phyloP scores from a whole-genome alignment of 2,113 vertebrate genomes.

The Ploceus nigricollis region DNA sequence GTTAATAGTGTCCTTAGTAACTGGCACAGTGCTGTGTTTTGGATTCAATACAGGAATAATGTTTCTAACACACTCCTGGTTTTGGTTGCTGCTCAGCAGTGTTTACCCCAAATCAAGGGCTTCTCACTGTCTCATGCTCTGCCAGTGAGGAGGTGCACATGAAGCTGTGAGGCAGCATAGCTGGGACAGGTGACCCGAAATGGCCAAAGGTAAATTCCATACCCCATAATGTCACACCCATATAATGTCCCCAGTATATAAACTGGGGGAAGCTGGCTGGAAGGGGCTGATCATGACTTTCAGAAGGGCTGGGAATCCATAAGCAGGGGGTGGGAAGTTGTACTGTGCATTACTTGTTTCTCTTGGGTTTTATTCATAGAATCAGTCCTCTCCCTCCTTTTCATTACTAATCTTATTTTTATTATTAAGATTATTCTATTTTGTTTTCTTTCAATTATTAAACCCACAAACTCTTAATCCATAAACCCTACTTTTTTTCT shows the following conservation, averaged over 20 bases:
- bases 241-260: too few relatives aligned
- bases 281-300: not conserved
- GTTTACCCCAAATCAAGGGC: not conserved
- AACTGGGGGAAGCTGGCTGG: not conserved
- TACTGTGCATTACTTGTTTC: not conserved
- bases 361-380: not conserved
- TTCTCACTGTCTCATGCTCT: not conserved
- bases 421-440: not conserved
- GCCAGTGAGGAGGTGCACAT: not conserved
- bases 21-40: not conserved
- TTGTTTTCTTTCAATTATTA: not conserved
- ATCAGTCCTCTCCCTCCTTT: not conserved
- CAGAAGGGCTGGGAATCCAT: not conserved
- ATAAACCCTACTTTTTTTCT: not conserved
- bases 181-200: not conserved
- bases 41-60: not conserved
- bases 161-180: rapidly evolving
- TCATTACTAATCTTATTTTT: not conserved
- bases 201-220: not conserved
- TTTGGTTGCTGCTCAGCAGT: not conserved
- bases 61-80: rapidly evolving
- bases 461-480: not conserved
- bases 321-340: not conserved
- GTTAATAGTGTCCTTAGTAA: not conserved
- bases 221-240: not conserved